phyloP scores from a whole-genome alignment of 2,797 vertebrate species.

The Staurois parvus region DNA sequence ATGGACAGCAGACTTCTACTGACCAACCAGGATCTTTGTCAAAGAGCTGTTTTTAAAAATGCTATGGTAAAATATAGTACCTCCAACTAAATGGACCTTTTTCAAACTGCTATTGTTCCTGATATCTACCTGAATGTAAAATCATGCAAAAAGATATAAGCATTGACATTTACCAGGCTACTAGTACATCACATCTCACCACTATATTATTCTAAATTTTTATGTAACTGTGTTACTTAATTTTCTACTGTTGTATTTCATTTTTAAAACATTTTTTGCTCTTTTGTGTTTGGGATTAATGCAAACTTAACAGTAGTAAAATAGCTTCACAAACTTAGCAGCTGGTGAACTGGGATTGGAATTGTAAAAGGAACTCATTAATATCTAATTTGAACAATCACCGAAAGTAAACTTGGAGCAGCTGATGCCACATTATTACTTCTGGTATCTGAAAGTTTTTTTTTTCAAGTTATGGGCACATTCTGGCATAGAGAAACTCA shows the following conservation, averaged over 20 bases:
- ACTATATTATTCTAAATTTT: too few relatives aligned
- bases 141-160: too few relatives aligned
- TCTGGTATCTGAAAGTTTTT: conserved; percentile 67
- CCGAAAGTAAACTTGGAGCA: conserved; percentile 74
- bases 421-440: conserved; percentile 73
- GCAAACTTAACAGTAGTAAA: conserved; percentile 73
- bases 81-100: too few relatives aligned
- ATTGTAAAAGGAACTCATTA: conserved; percentile 68
- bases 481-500: conserved; percentile 68
- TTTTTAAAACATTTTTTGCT: background rate
- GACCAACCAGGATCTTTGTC: too few relatives aligned
- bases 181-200: too few relatives aligned
- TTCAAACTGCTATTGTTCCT: too few relatives aligned
- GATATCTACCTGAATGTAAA: too few relatives aligned
- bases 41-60: too few relatives aligned
- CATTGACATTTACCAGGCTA: too few relatives aligned
- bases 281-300: conserved; percentile 72
- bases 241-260: background rate
- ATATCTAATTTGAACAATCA: conserved; percentile 70
- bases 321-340: conserved; percentile 73
- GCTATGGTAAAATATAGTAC: too few relatives aligned
- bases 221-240: background rate
- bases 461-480: conserved; percentile 67
- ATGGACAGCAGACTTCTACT: too few relatives aligned
- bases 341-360: conserved; percentile 70